Conservation (phyloP, 2,888 invertebrate genomes). For the Metacarcinus magister region DNA sequence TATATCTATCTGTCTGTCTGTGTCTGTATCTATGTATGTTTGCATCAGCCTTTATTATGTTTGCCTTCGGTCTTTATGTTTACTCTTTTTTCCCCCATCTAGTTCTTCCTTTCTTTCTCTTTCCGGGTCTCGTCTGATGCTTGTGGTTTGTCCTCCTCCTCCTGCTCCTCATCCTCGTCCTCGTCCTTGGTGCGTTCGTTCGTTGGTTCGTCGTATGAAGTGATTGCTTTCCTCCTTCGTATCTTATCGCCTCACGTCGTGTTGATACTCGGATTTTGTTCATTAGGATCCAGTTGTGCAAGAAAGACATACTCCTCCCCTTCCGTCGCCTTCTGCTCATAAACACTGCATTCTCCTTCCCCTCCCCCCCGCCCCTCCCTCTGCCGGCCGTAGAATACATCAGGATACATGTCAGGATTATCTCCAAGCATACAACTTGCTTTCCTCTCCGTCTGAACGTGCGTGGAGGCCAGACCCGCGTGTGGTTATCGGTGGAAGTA, state of each 20-base stretch:
- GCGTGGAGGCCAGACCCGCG: background rate
- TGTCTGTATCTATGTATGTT: background rate
- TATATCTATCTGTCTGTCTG: background rate
- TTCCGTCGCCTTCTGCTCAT: conserved; percentile 11
- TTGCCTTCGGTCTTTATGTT: background rate
- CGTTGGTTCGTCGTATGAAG: background rate
- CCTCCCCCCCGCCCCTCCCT: background rate
- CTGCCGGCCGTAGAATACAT: background rate
- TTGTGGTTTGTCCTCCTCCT: background rate
- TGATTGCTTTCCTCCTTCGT: background rate
- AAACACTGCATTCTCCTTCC: background rate
- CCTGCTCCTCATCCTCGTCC: background rate
- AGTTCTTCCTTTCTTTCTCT: conserved; percentile 1
- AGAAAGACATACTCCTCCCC: background rate
- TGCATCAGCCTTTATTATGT: background rate
- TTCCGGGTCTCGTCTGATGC: background rate
- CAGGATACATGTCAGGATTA: conserved; percentile 40
- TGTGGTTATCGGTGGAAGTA: background rate
- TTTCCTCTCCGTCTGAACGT: background rate
- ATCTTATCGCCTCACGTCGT: conserved; percentile 35
- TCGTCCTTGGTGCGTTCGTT: background rate
- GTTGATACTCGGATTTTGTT: conserved; percentile 36
- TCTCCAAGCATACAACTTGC: background rate
- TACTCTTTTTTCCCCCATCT: background rate
- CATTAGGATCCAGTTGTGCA: conserved; percentile 41